Conservation (phyloP, 2,113 vertebrate species). For the Caranx melampygus region DNA sequence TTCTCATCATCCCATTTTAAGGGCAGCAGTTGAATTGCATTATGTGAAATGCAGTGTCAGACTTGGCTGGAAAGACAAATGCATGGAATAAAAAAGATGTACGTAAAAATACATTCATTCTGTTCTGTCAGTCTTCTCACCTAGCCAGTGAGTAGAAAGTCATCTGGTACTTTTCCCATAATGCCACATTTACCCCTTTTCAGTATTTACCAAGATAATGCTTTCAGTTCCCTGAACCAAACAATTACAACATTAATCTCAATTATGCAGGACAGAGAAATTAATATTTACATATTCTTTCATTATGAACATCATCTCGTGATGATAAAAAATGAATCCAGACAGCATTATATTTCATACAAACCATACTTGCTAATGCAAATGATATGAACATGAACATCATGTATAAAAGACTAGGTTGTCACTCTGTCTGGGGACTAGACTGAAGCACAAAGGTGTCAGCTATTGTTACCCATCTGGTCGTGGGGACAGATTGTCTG, state of each 20-base stretch:
- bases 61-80: background rate
- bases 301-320: background rate
- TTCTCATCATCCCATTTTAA: background rate
- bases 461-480: constrained; percentile 21
- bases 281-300: background rate
- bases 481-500: constrained; percentile 26
- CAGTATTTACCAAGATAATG: background rate
- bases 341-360: background rate
- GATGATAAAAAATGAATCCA: background rate
- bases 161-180: no score
- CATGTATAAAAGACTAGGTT: background rate
- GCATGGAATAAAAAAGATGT: background rate
- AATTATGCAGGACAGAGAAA: background rate
- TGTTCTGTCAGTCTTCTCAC: no score
- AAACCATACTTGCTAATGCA: constrained; percentile 26
- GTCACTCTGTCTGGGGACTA: background rate
- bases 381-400: background rate
- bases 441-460: constrained; percentile 15
- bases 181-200: background rate
- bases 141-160: background rate
- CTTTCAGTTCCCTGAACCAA: background rate
- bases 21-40: background rate
- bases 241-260: background rate
- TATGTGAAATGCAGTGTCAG: background rate
- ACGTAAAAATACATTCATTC: no score